A percentile compares a stretch with the other conserved stretches of the same genome.
Evolutionary conservation across 2,888 invertebrate genomes (phyloP).

Genomic region (Onthophagus sagittarius): DNA sequence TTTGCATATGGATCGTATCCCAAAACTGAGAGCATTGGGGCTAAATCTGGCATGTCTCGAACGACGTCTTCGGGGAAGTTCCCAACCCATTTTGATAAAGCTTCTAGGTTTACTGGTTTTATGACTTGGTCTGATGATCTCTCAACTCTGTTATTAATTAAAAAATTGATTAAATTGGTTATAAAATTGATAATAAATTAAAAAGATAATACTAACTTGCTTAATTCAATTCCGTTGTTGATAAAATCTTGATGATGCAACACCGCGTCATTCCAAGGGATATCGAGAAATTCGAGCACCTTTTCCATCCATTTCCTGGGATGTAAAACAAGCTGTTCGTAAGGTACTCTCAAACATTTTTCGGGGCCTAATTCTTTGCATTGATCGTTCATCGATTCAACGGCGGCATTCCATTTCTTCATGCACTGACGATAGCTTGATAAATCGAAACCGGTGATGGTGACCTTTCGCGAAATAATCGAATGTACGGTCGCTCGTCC

Average conservation of each 20-base stretch:
- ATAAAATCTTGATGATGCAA: conserved; percentile 97
- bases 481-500: conserved; percentile 98
- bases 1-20: conserved; percentile 96
- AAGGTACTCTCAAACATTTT: conserved; percentile 84
- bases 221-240: conserved; percentile 92
- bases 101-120: conserved; percentile 95
- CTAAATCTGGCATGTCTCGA: conserved; percentile 86
- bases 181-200: neutral
- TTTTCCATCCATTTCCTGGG: conserved; percentile 84
- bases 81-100: conserved; percentile 89
- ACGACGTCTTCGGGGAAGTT: conserved; percentile 88
- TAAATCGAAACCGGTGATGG: conserved; percentile 79
- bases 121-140: conserved; percentile 98
- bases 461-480: conserved; percentile 84
- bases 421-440: conserved; percentile 91
- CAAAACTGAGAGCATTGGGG: conserved; percentile 88
- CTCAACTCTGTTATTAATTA: conserved; percentile 73
- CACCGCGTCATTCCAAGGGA: conserved; percentile 94
- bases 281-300: conserved; percentile 82
- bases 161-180: neutral
- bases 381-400: conserved; percentile 91
- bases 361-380: conserved; percentile 76
- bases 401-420: conserved; percentile 95
- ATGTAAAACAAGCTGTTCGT: conserved; percentile 95
- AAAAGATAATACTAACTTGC: conserved; percentile 67